A percentile compares a stretch with the other conserved stretches of the same genome.
Evolutionary conservation across 1,140 invertebrate species (phyloP).

Genomic region (Saxidomus purpurata): DNA sequence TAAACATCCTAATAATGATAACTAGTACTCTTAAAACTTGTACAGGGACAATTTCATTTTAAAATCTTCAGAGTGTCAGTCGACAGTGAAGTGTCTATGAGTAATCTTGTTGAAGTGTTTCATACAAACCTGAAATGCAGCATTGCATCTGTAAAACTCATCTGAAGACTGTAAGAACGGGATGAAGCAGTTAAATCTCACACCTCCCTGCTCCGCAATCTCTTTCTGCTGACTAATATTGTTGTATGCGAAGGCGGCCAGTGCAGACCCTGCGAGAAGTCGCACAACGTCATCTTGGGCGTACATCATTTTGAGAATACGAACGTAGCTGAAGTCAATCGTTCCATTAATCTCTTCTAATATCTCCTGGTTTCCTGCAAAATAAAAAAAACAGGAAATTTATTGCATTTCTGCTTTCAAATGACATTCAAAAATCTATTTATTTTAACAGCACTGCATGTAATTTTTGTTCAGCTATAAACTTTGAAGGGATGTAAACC

Average conservation of each 20-base stretch:
- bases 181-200: slow-evolving; percentile 84
- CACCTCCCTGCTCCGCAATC: slow-evolving; percentile 84
- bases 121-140: slow-evolving; percentile 85
- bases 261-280: slow-evolving; percentile 82
- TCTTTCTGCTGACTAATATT: slow-evolving; percentile 83
- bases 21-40: too few relatives aligned
- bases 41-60: too few relatives aligned
- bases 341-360: slow-evolving; percentile 81
- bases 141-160: slow-evolving; percentile 83
- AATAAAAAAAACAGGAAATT: too few relatives aligned
- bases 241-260: slow-evolving; percentile 85
- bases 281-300: slow-evolving; percentile 79
- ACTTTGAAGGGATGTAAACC: too few relatives aligned
- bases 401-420: too few relatives aligned
- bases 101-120: too few relatives aligned
- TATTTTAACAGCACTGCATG: too few relatives aligned
- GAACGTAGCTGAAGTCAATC: slow-evolving; percentile 84
- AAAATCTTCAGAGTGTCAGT: too few relatives aligned
- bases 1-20: too few relatives aligned
- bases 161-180: slow-evolving; percentile 83
- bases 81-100: too few relatives aligned
- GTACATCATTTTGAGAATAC: slow-evolving; percentile 85
- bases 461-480: too few relatives aligned
- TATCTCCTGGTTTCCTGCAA: slow-evolving; percentile 82
- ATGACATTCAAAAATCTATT: too few relatives aligned